These are phyloP conservation scores for Polietes domitor DNA, from an alignment of 2,888 invertebrate species.

Conservation along the genomic window DNA sequence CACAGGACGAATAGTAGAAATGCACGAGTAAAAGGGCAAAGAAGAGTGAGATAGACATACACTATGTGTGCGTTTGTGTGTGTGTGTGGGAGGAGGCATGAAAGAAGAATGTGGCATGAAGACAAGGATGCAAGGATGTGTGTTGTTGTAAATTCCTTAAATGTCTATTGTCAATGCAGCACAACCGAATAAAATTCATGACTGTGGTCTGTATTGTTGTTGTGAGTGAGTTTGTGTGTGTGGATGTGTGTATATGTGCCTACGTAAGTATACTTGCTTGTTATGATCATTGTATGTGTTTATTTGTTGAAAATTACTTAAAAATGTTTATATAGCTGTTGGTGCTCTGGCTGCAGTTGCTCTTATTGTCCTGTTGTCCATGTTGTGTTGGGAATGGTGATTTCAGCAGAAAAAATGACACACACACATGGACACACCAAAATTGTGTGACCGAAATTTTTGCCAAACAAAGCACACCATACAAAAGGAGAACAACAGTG, in stretches of 20 bases:
- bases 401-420: too few species aligned
- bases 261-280: neutral
- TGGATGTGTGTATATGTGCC: neutral
- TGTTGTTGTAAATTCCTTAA: slow-evolving; percentile 20
- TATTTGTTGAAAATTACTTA: slow-evolving; percentile 35
- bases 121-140: slow-evolving; percentile 5
- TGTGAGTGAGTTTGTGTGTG: neutral
- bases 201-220: slow-evolving; percentile 18
- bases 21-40: neutral
- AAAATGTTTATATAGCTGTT: slow-evolving; percentile 31
- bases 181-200: slow-evolving; percentile 28
- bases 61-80: neutral
- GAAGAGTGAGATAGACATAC: neutral
- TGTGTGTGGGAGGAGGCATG: neutral
- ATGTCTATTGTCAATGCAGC: slow-evolving; percentile 35
- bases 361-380: neutral
- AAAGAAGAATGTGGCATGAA: neutral
- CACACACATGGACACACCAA: neutral
- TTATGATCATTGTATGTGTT: slow-evolving; percentile 17
- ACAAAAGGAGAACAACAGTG: neutral
- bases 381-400: neutral
- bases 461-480: slow-evolving; percentile 17
- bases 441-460: slow-evolving; percentile 20
- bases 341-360: neutral
- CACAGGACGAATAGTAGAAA: slow-evolving; percentile 5